A percentile compares a stretch with the other conserved stretches of the same genome.
Conservation (phyloP, 2,888 invertebrate genomes). For the Lottia gigantea region DNA sequence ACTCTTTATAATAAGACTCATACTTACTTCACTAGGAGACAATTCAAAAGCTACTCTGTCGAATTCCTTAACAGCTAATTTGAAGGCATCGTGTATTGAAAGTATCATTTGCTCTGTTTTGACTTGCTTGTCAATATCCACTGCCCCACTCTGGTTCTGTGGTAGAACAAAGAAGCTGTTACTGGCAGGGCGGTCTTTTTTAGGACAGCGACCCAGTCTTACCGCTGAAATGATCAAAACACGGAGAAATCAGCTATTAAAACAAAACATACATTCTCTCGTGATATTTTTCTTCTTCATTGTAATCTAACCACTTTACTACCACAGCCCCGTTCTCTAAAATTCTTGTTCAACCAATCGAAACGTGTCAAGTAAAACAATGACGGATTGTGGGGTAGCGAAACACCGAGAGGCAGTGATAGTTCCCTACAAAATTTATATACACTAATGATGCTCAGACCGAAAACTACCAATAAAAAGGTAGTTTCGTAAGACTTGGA, state of each 20-base stretch:
- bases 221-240: constrained; percentile 44
- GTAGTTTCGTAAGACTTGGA: no score
- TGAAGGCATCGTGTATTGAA: constrained; percentile 59
- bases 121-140: constrained; percentile 57
- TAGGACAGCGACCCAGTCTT: constrained; percentile 58
- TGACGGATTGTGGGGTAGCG: no score
- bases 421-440: no score
- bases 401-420: no score
- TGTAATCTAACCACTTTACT: background rate
- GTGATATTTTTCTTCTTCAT: background rate
- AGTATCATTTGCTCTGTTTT: constrained; percentile 60
- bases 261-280: background rate
- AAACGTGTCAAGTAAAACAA: no score
- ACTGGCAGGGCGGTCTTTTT: constrained; percentile 57
- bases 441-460: no score
- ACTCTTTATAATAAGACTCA: no score
- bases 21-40: constrained; percentile 24
- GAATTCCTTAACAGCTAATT: constrained; percentile 43
- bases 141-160: constrained; percentile 45
- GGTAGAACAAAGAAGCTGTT: constrained; percentile 58
- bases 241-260: background rate
- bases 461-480: no score
- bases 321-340: no score
- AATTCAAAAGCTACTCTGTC: constrained; percentile 36
- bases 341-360: no score